These are phyloP conservation scores for Papilio polytes DNA, from an alignment of 1,140 invertebrate species.

Conservation along the genomic window DNA sequence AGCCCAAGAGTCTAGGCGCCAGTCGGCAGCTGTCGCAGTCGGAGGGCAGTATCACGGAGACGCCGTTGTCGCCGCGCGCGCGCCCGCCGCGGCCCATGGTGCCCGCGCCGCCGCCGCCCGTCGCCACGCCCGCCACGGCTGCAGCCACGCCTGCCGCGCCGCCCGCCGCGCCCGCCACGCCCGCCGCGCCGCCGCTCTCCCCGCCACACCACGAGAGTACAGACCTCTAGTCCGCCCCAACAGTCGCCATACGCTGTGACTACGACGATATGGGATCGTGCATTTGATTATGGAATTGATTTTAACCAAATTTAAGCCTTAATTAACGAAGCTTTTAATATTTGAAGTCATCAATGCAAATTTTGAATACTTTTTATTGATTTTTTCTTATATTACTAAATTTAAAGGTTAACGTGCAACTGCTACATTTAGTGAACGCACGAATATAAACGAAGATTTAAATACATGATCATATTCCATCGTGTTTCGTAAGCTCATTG, in stretches of 20 bases:
- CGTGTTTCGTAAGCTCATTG: background rate
- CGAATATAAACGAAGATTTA: background rate
- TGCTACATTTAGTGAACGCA: background rate
- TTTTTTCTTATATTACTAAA: background rate
- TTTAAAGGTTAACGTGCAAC: background rate
- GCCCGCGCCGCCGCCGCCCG: constrained; percentile 69
- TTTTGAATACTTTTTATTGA: constrained; percentile 15
- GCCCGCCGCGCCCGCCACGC: constrained; percentile 56
- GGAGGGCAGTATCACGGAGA: constrained; percentile 78
- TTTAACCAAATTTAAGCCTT: constrained; percentile 19
- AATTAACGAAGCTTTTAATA: constrained; percentile 5
- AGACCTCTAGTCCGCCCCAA: constrained; percentile 62
- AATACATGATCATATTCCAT: background rate
- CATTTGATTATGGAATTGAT: constrained; percentile 30
- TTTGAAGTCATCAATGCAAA: constrained; percentile 10
- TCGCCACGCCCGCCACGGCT: constrained; percentile 42
- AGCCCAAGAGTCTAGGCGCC: constrained; percentile 65
- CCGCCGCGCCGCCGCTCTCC: constrained; percentile 58
- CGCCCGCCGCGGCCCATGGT: constrained; percentile 60
- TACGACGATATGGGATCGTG: constrained; percentile 8
- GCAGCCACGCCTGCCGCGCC: too few relatives aligned
- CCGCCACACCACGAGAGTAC: constrained; percentile 68
- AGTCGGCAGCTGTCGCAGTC: constrained; percentile 79
- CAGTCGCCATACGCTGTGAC: background rate
- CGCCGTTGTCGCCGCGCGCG: constrained; percentile 65